Evolutionary conservation across 1,140 invertebrate genomes (phyloP).

Genomic region (Psilanteris sp.): DNA sequence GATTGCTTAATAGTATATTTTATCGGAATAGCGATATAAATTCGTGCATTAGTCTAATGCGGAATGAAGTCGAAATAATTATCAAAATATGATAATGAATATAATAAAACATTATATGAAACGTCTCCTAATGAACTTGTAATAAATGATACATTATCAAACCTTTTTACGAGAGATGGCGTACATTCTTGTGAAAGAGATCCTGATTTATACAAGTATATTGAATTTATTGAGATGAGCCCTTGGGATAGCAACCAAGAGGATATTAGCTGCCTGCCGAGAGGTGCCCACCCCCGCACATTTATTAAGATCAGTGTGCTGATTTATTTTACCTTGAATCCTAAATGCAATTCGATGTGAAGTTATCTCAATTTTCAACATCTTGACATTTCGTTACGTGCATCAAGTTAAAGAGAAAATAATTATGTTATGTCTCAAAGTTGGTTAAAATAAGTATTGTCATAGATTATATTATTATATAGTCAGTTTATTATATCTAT

Average conservation of each 20-base stretch:
- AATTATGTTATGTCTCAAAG: constrained; percentile 52
- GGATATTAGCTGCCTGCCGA: constrained; percentile 80
- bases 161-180: constrained; percentile 53
- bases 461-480: too few species aligned
- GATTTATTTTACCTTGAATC: constrained; percentile 75
- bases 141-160: constrained; percentile 76
- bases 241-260: constrained; percentile 78
- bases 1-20: too few species aligned
- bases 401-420: constrained; percentile 51
- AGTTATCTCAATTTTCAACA: constrained; percentile 70
- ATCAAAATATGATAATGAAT: too few species aligned
- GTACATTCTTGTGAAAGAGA: constrained; percentile 68
- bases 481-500: too few species aligned
- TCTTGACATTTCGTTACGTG: constrained; percentile 51
- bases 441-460: too few species aligned
- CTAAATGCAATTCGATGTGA: constrained; percentile 70
- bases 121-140: constrained; percentile 74
- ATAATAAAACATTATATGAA: too few species aligned
- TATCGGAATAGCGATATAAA: too few species aligned
- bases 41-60: too few species aligned
- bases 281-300: constrained; percentile 69
- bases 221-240: constrained; percentile 81
- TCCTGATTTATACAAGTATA: constrained; percentile 80
- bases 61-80: too few species aligned
- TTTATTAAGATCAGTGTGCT: constrained; percentile 78